phyloP scores from a whole-genome alignment of 1,140 invertebrate genomes.

The Paraescarpia echinospica region DNA sequence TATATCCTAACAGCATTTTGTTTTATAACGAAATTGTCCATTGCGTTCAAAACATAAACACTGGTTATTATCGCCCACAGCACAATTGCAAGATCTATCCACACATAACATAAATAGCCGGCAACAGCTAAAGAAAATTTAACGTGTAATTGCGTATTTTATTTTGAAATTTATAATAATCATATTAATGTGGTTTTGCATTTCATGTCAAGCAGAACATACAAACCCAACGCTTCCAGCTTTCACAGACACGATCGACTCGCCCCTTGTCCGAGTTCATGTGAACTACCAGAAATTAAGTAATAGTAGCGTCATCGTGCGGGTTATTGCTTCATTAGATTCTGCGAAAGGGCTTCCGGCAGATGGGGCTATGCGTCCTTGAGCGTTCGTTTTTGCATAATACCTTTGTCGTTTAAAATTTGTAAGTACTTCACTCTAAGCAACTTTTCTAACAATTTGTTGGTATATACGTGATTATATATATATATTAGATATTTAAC shows the following conservation, averaged over 20 bases:
- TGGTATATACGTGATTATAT: too few species aligned
- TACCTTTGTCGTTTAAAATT: too few species aligned
- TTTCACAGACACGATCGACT: not conserved
- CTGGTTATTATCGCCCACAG: not conserved
- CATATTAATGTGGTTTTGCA: not conserved
- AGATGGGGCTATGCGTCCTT: too few species aligned
- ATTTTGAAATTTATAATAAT: not conserved
- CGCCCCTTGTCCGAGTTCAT: not conserved
- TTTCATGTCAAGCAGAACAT: not conserved
- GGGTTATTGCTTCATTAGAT: too few species aligned
- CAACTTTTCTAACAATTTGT: too few species aligned
- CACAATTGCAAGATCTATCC: not conserved
- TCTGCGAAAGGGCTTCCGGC: too few species aligned
- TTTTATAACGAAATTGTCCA: not conserved
- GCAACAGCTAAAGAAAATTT: not conserved
- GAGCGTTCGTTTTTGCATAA: too few species aligned
- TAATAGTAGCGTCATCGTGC: too few species aligned
- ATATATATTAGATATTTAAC: too few species aligned
- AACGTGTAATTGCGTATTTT: not conserved
- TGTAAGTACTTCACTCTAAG: too few species aligned
- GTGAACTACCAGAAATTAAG: not conserved
- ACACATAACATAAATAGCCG: not conserved
- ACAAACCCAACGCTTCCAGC: not conserved
- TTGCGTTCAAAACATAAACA: not conserved
- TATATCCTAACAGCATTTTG: too few species aligned